Percentiles rank a stretch among this genome's conserved stretches.
Conservation (phyloP, 2,888 invertebrate species). For the Campopleginae sp. region DNA sequence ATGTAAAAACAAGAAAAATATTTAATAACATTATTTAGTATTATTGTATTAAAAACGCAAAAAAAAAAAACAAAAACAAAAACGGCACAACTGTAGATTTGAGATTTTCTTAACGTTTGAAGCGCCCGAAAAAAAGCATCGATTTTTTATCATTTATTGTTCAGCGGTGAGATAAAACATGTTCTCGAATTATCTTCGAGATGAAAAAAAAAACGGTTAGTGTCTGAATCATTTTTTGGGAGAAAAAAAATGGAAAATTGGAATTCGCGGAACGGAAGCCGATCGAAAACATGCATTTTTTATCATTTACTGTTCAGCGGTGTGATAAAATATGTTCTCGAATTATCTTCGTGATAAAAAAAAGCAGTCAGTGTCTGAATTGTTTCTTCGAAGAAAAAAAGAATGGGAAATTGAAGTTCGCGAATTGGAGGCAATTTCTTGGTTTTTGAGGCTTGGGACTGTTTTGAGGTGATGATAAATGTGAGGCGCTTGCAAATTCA, state of each 20-base stretch:
- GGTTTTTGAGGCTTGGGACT: background rate
- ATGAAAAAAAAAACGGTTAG: background rate
- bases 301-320: slow-evolving; percentile 15
- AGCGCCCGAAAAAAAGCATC: slow-evolving; percentile 25
- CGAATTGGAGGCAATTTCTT: background rate
- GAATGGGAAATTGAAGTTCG: background rate
- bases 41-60: slow-evolving; percentile 74
- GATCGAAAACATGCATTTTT: slow-evolving; percentile 15
- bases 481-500: background rate
- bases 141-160: slow-evolving; percentile 14
- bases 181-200: slow-evolving; percentile 7
- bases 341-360: background rate
- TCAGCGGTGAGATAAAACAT: background rate
- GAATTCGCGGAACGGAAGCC: no score
- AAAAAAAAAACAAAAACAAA: slow-evolving; percentile 26
- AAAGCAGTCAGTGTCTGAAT: background rate
- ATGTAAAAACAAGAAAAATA: slow-evolving; percentile 78
- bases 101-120: slow-evolving; percentile 44
- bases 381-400: background rate
- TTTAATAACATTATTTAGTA: slow-evolving; percentile 80
- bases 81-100: slow-evolving; percentile 39
- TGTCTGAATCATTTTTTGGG: slow-evolving; percentile 4
- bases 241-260: no score
- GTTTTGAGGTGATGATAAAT: background rate
- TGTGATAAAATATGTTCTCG: background rate